Evolutionary conservation across 2,797 vertebrate genomes (phyloP).

Genomic region (Sebastolobus alascanus): DNA sequence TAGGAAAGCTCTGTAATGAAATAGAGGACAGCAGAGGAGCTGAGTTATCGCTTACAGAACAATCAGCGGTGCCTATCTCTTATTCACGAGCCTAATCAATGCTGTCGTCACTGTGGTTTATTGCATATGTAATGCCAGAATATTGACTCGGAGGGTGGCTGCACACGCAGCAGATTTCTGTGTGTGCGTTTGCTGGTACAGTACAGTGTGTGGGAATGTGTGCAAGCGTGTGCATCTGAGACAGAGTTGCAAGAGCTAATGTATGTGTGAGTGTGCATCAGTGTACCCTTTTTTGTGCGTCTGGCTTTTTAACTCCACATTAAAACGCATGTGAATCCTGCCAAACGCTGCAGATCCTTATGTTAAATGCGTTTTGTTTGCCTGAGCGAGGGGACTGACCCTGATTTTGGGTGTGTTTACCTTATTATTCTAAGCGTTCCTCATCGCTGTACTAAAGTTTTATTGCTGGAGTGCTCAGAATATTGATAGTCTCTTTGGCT

Average conservation of each 20-base stretch:
- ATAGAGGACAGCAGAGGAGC: conserved; percentile 67
- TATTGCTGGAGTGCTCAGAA: conserved; percentile 80
- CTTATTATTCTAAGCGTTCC: conserved; percentile 81
- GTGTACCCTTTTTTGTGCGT: conserved; percentile 3
- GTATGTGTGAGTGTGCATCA: conserved; percentile 17
- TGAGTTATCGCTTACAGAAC: conserved; percentile 77
- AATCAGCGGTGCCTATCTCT: conserved; percentile 72
- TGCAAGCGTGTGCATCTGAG: conserved; percentile 11
- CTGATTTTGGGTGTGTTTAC: conserved; percentile 78
- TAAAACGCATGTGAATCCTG: conserved; percentile 43
- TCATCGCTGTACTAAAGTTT: conserved; percentile 80
- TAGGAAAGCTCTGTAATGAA: conserved; percentile 67
- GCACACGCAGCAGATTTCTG: conserved; percentile 61
- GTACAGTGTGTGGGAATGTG: conserved; percentile 28
- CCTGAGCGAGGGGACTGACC: conserved; percentile 56
- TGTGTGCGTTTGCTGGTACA: conserved; percentile 10
- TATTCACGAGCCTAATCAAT: conserved; percentile 77
- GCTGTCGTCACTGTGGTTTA: conserved; percentile 73
- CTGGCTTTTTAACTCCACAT: conserved; percentile 34
- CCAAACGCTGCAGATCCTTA: conserved; percentile 53
- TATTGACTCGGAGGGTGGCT: conserved; percentile 67
- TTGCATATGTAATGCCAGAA: conserved; percentile 69
- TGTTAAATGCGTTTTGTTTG: conserved; percentile 68
- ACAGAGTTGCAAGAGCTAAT: neutral
- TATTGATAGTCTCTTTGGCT: conserved; percentile 82